Evolutionary conservation across 2,888 invertebrate genomes (phyloP), one percentile per base, ranked within the genome.

Genomic region (Acleris cristana): DNA sequence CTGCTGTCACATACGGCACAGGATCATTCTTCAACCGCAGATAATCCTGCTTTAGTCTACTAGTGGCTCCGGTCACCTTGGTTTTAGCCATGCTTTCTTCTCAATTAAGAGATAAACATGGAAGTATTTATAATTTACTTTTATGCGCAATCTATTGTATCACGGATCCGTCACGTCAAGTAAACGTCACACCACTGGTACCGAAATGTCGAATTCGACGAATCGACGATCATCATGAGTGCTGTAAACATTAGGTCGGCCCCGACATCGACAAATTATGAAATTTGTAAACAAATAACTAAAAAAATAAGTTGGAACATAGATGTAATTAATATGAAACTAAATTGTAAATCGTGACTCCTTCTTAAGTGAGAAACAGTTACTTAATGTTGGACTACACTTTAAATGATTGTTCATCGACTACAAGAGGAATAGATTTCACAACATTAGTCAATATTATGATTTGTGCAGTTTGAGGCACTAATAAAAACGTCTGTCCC

Each of bases 31-130:
- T 97, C 53, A 99, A 93, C 65, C 99, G 95, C 82, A 99, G 93
- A 88, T 99, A 99, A 89, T 99, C 99, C 88, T 99, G 98, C 89
- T 97, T 98, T 84, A 99, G 94, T 76, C 99, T 95, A 73, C 95
- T 95, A 40, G 96, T 95, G 3, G 97, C 97, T 75, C 95, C 95
- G 68, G 94, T 94, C 73, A 93, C 92, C 86, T 94, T 94, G 78
- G 89, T 91, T 85, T 92, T 94, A 59, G 92, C 88, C 93, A 93
- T 93, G 76, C 76, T 84, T 81, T 72, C 74, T 58, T 68, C 76
- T 72, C 71, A 72, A 72, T 70, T 69, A 66, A 65, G 74, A 71
- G 70, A 70, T 59, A 72, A 76, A 74, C 79, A 79, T 80, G 67
- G 65, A 83, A 72, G 74, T 71, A 71, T 70, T 64, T 69, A 54